Conservation (phyloP, 2,888 invertebrate genomes). For the Ellobium chinense region DNA sequence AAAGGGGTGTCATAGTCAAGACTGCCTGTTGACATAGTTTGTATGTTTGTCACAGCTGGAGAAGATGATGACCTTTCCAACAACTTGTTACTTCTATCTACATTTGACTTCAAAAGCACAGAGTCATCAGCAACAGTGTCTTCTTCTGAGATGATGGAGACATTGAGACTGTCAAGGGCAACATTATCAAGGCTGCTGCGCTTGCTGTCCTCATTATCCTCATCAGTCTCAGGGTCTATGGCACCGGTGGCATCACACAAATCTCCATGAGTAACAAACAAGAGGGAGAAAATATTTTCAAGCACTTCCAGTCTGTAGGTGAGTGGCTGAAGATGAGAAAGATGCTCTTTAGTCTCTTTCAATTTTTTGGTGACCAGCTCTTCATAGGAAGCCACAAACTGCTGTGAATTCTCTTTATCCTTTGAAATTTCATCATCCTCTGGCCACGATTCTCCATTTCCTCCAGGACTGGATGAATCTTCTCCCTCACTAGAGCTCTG, state of each 20-base stretch:
- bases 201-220: constrained; percentile 55
- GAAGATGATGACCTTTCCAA: not conserved
- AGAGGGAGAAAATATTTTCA: constrained; percentile 86
- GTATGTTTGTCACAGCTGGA: not conserved
- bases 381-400: constrained; percentile 61
- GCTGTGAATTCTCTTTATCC: constrained; percentile 17
- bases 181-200: constrained; percentile 47
- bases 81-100: not conserved
- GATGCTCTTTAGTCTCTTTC: constrained; percentile 56
- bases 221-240: constrained; percentile 78
- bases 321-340: constrained; percentile 70
- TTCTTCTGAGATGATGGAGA: constrained; percentile 53
- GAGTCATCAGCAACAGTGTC: constrained; percentile 39
- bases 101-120: constrained; percentile 8
- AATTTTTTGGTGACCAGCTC: constrained; percentile 65
- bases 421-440: constrained; percentile 23
- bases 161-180: constrained; percentile 31
- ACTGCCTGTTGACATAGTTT: not conserved
- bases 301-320: constrained; percentile 82
- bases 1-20: constrained; percentile 36
- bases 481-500: constrained; percentile 56
- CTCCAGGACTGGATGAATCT: constrained; percentile 46
- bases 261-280: constrained; percentile 85
- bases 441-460: not conserved
- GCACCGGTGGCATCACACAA: constrained; percentile 80